Evolutionary conservation across 2,113 vertebrate species (phyloP), one percentile per base, ranked within the genome.

Genomic region (Eudyptes chrysolophus): DNA sequence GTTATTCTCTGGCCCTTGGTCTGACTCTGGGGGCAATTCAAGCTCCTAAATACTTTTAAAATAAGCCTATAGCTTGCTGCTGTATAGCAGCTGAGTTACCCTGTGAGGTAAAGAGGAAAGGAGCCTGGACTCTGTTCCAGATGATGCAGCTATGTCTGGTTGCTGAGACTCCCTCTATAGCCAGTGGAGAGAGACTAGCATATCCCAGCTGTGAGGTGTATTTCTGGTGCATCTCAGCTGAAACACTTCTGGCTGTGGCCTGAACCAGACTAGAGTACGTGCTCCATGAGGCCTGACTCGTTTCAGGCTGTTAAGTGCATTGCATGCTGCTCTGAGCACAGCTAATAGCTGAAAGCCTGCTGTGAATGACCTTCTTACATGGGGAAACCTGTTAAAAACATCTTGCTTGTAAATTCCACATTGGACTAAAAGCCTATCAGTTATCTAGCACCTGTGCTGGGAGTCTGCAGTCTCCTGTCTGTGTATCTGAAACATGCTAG

Each of bases 351-450:
- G 74, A 74, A 89, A 88, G 70, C 68, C 83, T 95, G 87, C 90
- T 94, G 88, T 38, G 88, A 94, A 38, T 87, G 70, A 87, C 70
- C 74, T 92, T 76, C 69, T 68, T 66, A 42, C 74, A 75, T 2
- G 25, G 74, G 74, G 46, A 96, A 97, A 71, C 81, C 77, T 84
- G 57, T 51, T 89, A 64, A 82, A 95, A 82, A 48, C 84, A 89
- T 49, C 65, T 93, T 93, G 60, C 72, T 92, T 71, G 84, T 78
- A 94, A 96, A 95, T 70, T 75, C 76, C 46, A 32, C 34, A 7
- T 2, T 51, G 51, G 46, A 66, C 72, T 86, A 77, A 85, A 92
- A 92, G 76, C 16, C 64, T 92, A 83, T 2, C 27, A 83, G 71
- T 34, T 58, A n/a, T 49, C 71, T 64, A 82, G 70, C 44, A 66